Evolutionary conservation across 1,140 invertebrate species (phyloP), one percentile per base, ranked within the genome.

Genomic region (Trichonephila clavipes): DNA sequence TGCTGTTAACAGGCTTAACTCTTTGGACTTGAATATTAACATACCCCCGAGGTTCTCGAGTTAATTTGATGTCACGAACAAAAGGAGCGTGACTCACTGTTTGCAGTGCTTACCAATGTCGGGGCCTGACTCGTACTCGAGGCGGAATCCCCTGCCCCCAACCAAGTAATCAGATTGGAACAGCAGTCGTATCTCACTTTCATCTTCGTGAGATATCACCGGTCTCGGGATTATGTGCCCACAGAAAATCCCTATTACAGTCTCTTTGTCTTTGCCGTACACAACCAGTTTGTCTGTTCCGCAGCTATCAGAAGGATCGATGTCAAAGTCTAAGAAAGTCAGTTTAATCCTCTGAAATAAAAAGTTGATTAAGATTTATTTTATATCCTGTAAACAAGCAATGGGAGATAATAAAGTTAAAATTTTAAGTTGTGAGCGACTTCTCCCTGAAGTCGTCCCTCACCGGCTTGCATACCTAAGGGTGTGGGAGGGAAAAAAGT

Each of bases 311-410:
- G 66, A 62, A n/a, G 92, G 92, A 14, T 88, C 28, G 64, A 93
- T 93, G 85, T 93, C 92, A 66, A 93, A 16, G 24, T 88, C 92
- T 44, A n/a, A 14, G 86, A 93, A 93, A 18, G 92, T 93, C 10
- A 93, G 8, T 21, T 93, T 93, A 34, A 93, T 93, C 5, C 92
- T 59, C 92, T 93, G 69, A 0, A 72, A 40, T 21, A 21, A 18
- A 34, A 62, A 40, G 64, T 2, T 0, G 7, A 12, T 24, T 8
- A 12, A 16, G 51, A 24, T 83, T 58, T 21, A 19, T 16, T 28
- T 51, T 10, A 51, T 51, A 12, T 12, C 7, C 7, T 51, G 51
- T 10, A 7, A 51, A 51, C 51, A 51, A 51, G 51, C 0, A 7
- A 51, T 12, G 51, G 7, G 51, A 10, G 51, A 51, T 12, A 51